Evolutionary conservation across 2,888 invertebrate species (phyloP), one percentile per base, ranked within the genome.

Genomic region (Leptura quadrifasciata): DNA sequence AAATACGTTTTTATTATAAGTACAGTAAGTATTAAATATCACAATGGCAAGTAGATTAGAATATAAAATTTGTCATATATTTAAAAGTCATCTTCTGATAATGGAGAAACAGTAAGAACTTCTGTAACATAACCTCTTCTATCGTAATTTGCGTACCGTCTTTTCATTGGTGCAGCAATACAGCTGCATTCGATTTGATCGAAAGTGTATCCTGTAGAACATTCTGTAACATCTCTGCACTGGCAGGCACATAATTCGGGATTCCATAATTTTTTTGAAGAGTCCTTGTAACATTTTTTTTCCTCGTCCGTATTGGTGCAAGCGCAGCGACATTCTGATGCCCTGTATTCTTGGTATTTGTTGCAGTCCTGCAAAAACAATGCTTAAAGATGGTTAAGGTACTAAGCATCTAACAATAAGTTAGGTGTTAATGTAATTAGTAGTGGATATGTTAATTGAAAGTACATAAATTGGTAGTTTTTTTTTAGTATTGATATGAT

Each of bases 251-350:
- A 94, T 0, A 88, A 86, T 6, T 90, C 86, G 8, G 91, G 88
- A 84, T 94, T 91, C 94, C 94, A 94, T 20, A 91, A 85, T 86
- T 92, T 93, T 15, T 88, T 89, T 0, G 84, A 86, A 24, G 88
- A 89, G 65, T 90, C 87, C 78, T 90, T 89, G 71, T 87, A 84
- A 83, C 94, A 94, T 85, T 93, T 93, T 8, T 89, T 87, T 76
- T 91, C 90, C 47, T 93, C 93, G 79, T 93, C 93, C 4, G 85
- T 83, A 80, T 94, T 94, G 10, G 87, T 89, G 84, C 94, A 94
- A 15, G 86, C 86, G 84, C 94, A 94, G 31, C 89, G 88, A 81
- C 94, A 94, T 79, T 92, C 90, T 0, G 90, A 87, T 73, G 89
- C 86, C 61, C 88, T 87, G 82, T 94, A 94, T 63, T 88, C 85